Base-by-base conservation (phyloP, 30 jellyfish, hydroid and myxozoan genomes). In the Aurelia sp. region DNA sequence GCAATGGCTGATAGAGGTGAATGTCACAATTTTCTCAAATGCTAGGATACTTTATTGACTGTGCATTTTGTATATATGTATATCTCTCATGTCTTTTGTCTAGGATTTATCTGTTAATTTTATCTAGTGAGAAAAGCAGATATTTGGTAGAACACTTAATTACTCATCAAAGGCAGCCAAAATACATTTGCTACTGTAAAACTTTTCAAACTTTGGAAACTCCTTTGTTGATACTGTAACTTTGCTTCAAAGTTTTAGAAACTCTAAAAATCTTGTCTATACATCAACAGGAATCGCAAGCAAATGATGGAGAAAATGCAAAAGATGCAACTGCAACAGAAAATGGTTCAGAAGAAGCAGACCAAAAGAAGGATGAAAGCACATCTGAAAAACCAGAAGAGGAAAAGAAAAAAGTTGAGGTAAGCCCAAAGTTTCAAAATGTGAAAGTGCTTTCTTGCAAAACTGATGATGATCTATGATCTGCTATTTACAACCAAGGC, bases 341-440 rank as follows among this genome's bases (percentile, higher is more conserved):
- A 24, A 66, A 22, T 38, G 53, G 51, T n/a, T 38, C 22, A 19
- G 90, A 80, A 16, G 82, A 6, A 20, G 82, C 67, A 21, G 81
- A 31, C 21, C 75, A 72, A 41, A 38, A 84, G 78, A 67, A 33
- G 19, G 92, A 82, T 53, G 63, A 33, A 38, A 24, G 33, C 17
- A 18, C n/a, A 55, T 8, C 76, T 17, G 85, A 55, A 16, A 81
- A 69, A 21, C 65, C 38, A n/a, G 73, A 47, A 61, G 55, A 22
- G 40, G 88, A 61, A 47, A 67, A 72, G 35, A 33, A 52, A 21
- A 16, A 24, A 65, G 19, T 13, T n/a, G 84, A 71, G 82, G 82
- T 44, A 40, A 67, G 53, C 15, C 20, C 30, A 15, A 74, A 31
- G 57, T 38, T 7, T 20, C 6, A 12, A 18, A 15, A 57, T 5